Evolutionary conservation across 2,797 vertebrate genomes (phyloP), one percentile per base, ranked within the genome.

Genomic region (Aratinga solstitialis): DNA sequence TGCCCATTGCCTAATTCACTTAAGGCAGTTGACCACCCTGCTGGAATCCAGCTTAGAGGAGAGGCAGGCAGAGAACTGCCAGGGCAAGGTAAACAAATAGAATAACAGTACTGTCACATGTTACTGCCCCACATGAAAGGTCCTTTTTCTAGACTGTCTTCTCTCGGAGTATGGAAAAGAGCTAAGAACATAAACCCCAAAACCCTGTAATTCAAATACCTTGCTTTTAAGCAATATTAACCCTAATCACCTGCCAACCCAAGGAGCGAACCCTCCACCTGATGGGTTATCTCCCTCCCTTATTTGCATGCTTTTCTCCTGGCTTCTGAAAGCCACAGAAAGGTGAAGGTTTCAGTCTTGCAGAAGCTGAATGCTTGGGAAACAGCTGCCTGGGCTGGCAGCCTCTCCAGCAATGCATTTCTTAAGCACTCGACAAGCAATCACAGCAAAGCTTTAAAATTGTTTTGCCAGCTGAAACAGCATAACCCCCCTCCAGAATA

Each of bases 81-180:
- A 17, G 42, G 27, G 34, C 15, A 19, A 47, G 8, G 32, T 2
- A 59, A 54, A 13, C 0, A 0, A 36, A 26, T 2, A 3, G 38
- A 13, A 48, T 18, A 58, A 29, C 22, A 20, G 23, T 0, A 8
- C 7, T 4, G 12, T 14, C 59, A n/a, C 45, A 21, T 40, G 78
- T 34, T 3, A 3, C 59, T 66, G 34, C 27, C 40, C 34, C 51
- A 26, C 5, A 2, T 5, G 47, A 13, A 14, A 59, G 21, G 30
- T 50, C 15, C 8, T 62, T 82, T 29, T 48, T 17, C 21, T 13
- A 7, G 11, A 1, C 36, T 66, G 36, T 19, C 15, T n/a, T 43
- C 48, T 5, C 54, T n/a, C 10, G 14, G 19, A 73, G 7, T 7
- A 43, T 5, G 7, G 29, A 6, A 50, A 50, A 58, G 7, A 51